phyloP scores from a whole-genome alignment of 1,140 invertebrate genomes.

The Daktulosphaira vitifoliae region DNA sequence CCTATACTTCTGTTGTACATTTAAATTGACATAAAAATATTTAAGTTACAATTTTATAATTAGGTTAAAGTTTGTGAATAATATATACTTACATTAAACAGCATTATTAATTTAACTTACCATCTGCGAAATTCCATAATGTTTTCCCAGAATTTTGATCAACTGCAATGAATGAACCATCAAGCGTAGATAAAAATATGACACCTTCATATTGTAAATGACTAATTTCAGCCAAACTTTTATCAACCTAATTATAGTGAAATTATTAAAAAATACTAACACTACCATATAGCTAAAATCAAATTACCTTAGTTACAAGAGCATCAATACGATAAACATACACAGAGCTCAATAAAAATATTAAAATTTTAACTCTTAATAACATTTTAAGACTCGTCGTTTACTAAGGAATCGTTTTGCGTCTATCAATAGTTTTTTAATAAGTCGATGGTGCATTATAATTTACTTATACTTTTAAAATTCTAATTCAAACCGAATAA shows the following conservation, averaged over 20 bases:
- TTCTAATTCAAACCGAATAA: too few relatives aligned
- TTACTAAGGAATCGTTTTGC: background rate
- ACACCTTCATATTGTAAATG: slow-evolving; percentile 48
- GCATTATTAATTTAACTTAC: too few relatives aligned
- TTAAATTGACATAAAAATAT: too few relatives aligned
- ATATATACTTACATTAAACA: too few relatives aligned
- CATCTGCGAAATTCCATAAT: slow-evolving; percentile 83
- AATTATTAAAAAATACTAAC: background rate
- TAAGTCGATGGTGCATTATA: background rate
- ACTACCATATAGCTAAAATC: background rate
- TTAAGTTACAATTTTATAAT: too few relatives aligned
- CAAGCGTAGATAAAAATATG: slow-evolving; percentile 80
- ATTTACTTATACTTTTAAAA: background rate
- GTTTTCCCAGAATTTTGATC: slow-evolving; percentile 71
- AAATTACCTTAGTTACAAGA: background rate
- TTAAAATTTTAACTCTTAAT: background rate
- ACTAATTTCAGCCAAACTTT: slow-evolving; percentile 42
- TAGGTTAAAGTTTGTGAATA: too few relatives aligned
- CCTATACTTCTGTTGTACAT: too few relatives aligned
- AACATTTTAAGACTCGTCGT: background rate
- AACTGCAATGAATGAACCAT: slow-evolving; percentile 78
- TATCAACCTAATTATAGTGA: background rate
- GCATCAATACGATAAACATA: background rate
- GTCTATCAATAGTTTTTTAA: background rate
- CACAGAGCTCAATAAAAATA: background rate